Evolutionary conservation across 2,888 invertebrate genomes (phyloP), one percentile per base, ranked within the genome.

Genomic region (Capitulum mitella): DNA sequence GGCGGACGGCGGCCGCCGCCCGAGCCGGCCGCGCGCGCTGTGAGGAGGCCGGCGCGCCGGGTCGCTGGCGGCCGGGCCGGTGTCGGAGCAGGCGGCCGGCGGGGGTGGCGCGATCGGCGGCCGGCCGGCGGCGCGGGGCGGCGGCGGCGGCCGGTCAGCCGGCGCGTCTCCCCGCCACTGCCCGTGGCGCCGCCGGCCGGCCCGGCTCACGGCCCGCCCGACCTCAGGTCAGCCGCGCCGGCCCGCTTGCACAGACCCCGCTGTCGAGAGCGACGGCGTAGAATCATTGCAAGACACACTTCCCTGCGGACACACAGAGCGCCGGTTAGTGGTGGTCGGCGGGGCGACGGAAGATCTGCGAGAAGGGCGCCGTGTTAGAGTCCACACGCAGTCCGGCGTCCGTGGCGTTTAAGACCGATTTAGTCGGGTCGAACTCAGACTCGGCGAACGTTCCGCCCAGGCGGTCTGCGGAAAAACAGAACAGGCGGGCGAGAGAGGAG

Each of bases 201-300:
- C 70, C 37, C 22, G 70, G 54, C 43, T 26, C 61, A 32, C 61
- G 61, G 32, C 14, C 61, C 14, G 61, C 32, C 32, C 61, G 14
- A n/a, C 29, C 61, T 29, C 32, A 32, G 32, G n/a, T 32, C 14
- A 32, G n/a, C n/a, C n/a, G n/a, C n/a, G n/a, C n/a, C 61, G 61
- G 32, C 61, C 19, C 61, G 61, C 61, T 61, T 61, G 61, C 61
- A 61, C 32, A 61, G 61, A 32, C 61, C 51, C 29, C 29, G 29
- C 29, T 61, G 29, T 19, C 58, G 29, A 26, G 58, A 6, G 5
- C 29, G 14, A 29, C 14, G 2, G 70, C 22, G 37, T 37, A 16
- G 70, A 34, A 32, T 70, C 70, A 70, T 70, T 70, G 70, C 70
- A 70, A 70, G 22, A 70, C 70, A 70, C 70, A 70, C 10, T 70